Evolutionary conservation across 2,888 invertebrate species (phyloP).

Genomic region (Matsumyia berberina): DNA sequence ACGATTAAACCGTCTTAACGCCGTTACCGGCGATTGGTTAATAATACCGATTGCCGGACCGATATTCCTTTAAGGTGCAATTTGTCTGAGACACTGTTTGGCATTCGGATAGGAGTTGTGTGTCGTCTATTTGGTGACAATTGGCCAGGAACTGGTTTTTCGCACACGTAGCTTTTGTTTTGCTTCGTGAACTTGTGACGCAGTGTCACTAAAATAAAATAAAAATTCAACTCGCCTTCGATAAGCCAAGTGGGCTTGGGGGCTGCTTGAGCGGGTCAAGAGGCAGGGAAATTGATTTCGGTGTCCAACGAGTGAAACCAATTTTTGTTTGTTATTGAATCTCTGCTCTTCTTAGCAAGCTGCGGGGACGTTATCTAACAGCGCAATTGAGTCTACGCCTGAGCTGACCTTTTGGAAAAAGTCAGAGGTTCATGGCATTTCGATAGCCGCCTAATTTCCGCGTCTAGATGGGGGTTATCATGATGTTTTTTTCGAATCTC

Average conservation of each 20-base stretch:
- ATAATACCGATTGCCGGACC: constrained; percentile 43
- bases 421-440: constrained; percentile 68
- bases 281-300: constrained; percentile 9
- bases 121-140: constrained; percentile 57
- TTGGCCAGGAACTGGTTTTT: constrained; percentile 48
- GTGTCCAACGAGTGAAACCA: not conserved
- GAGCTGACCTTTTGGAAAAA: constrained; percentile 59
- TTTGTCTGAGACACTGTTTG: constrained; percentile 41
- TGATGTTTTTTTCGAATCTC: constrained; percentile 3
- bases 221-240: too few species aligned
- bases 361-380: constrained; percentile 47
- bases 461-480: constrained; percentile 60
- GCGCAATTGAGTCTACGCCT: constrained; percentile 42
- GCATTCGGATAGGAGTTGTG: constrained; percentile 10
- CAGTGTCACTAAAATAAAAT: not conserved
- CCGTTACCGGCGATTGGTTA: constrained; percentile 15
- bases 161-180: not conserved
- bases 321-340: constrained; percentile 3
- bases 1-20: constrained; percentile 47
- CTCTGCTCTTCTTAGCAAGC: constrained; percentile 4
- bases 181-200: constrained; percentile 26
- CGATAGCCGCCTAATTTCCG: constrained; percentile 63
- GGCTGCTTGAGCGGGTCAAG: not conserved
- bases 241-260: not conserved
- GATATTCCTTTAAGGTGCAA: constrained; percentile 46